Percentiles rank a stretch among this genome's conserved stretches.
These are phyloP conservation scores for Mionectes macconnelli DNA, from an alignment of 2,113 vertebrate species.

Conservation along the genomic window DNA sequence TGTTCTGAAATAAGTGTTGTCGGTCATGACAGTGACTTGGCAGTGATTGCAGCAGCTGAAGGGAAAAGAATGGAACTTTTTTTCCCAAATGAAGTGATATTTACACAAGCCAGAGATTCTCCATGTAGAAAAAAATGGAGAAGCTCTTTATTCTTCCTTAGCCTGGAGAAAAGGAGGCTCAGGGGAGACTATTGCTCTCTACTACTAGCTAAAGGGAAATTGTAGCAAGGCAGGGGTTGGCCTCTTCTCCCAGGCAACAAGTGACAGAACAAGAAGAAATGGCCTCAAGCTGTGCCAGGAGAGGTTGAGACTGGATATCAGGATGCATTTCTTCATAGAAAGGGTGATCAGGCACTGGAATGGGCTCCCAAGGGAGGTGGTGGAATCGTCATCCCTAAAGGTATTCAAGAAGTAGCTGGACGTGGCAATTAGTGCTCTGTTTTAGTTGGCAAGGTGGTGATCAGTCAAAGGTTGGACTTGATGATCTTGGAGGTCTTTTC, in stretches of 20 bases:
- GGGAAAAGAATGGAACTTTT: background rate
- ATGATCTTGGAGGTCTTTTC: background rate
- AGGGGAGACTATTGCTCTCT: background rate
- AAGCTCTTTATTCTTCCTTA: background rate
- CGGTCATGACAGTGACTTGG: background rate
- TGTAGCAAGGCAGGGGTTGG: accelerated
- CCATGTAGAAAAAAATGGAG: background rate
- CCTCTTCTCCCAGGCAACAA: background rate
- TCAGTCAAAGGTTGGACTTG: background rate
- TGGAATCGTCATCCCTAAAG: background rate
- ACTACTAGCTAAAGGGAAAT: background rate
- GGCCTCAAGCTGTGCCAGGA: background rate
- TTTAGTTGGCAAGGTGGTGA: background rate
- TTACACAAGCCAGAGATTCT: background rate
- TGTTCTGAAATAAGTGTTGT: background rate
- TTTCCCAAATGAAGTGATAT: background rate
- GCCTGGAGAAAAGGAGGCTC: background rate
- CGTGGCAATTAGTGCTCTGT: background rate
- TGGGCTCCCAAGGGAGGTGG: background rate
- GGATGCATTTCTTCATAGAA: background rate
- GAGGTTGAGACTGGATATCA: background rate
- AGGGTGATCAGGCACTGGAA: background rate
- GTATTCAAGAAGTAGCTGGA: background rate
- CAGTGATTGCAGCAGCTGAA: background rate
- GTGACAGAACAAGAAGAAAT: background rate